These are phyloP conservation scores for Aulostomus chinensis DNA, from an alignment of 2,797 vertebrate species.

Conservation along the genomic window DNA sequence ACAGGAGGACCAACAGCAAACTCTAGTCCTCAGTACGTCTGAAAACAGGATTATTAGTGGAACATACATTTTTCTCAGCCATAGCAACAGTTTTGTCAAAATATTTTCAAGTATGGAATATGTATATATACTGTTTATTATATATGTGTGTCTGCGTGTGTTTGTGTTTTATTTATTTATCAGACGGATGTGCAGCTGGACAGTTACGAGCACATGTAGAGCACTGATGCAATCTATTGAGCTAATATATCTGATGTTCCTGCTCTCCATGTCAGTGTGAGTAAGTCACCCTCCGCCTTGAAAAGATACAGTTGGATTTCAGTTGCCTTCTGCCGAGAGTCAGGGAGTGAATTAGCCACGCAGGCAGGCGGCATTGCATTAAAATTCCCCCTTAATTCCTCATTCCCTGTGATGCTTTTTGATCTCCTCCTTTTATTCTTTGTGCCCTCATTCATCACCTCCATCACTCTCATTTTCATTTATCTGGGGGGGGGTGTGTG, in stretches of 20 bases:
- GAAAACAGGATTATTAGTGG: no score
- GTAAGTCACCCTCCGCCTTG: conserved; percentile 42
- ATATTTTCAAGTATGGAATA: no score
- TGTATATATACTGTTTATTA: no score
- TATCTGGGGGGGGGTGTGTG: background rate
- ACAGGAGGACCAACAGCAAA: no score
- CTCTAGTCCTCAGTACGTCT: no score
- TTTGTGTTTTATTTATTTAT: background rate
- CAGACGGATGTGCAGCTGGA: conserved; percentile 34
- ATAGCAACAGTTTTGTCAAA: no score
- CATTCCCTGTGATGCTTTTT: conserved; percentile 65
- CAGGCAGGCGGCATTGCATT: conserved; percentile 34
- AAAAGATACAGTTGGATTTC: conserved; percentile 26
- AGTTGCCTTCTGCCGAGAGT: conserved; percentile 26
- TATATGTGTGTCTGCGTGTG: no score
- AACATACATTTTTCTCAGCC: no score
- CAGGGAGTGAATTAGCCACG: conserved; percentile 42
- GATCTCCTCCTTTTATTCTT: conserved; percentile 45
- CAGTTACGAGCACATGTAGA: conserved; percentile 47
- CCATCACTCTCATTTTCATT: conserved; percentile 28
- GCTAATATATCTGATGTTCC: conserved; percentile 53
- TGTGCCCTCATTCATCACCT: conserved; percentile 29
- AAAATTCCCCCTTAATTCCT: conserved; percentile 40
- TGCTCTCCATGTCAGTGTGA: conserved; percentile 38
- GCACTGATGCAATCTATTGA: conserved; percentile 52